phyloP scores from a whole-genome alignment of 2,888 invertebrate species.

The Liposcelis brunnea region DNA sequence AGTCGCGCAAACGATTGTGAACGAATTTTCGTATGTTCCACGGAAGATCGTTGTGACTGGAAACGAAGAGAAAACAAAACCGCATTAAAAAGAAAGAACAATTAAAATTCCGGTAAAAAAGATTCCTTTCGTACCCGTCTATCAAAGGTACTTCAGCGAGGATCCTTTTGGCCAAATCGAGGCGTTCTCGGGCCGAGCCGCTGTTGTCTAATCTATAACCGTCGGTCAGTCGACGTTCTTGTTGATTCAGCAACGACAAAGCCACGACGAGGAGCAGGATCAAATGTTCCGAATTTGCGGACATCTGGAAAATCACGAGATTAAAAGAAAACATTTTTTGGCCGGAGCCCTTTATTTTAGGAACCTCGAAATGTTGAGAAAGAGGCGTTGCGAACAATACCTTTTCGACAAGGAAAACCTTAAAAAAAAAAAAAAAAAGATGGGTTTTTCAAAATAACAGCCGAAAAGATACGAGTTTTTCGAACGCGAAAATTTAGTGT shows the following conservation, averaged over 20 bases:
- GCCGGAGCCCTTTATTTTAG: too few relatives aligned
- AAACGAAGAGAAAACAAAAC: slow-evolving; percentile 14
- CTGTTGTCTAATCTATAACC: slow-evolving; percentile 4
- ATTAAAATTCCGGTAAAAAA: too few relatives aligned
- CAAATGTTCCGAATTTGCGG: not conserved
- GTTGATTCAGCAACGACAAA: not conserved
- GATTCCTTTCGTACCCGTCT: slow-evolving; percentile 31
- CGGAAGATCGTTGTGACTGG: slow-evolving; percentile 34
- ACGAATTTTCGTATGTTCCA: slow-evolving; percentile 25
- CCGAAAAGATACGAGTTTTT: too few relatives aligned
- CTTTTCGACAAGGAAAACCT: too few relatives aligned
- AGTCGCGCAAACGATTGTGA: slow-evolving; percentile 42
- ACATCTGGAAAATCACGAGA: not conserved
- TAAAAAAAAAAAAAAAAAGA: too few relatives aligned
- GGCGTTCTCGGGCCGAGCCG: slow-evolving; percentile 25
- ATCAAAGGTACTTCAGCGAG: slow-evolving; percentile 42
- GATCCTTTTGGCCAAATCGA: slow-evolving; percentile 41
- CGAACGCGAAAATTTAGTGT: too few relatives aligned
- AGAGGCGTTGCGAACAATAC: too few relatives aligned
- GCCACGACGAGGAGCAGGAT: not conserved
- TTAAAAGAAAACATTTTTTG: too few relatives aligned
- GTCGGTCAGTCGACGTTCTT: not conserved
- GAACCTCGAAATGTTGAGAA: too few relatives aligned
- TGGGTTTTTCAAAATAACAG: too few relatives aligned
- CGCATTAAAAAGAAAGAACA: too few relatives aligned